Conservation (phyloP, 1,140 invertebrate genomes). For the Trichonephila clavipes region DNA sequence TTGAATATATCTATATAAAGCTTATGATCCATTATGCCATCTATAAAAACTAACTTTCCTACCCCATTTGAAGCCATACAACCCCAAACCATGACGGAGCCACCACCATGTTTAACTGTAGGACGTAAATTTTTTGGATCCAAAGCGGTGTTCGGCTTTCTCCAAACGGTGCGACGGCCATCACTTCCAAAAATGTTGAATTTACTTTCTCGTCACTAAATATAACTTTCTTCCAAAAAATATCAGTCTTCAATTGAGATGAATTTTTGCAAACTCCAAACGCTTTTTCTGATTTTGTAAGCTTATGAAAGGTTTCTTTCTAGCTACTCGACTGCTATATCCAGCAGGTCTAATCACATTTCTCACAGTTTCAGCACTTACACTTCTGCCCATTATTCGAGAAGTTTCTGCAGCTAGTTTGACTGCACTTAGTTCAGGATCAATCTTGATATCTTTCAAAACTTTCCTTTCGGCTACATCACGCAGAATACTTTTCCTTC, state of each 20-base stretch:
- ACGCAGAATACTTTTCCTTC: too few relatives aligned
- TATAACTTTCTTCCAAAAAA: too few relatives aligned
- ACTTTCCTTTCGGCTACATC: too few relatives aligned
- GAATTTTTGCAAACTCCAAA: neutral
- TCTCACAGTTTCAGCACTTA: too few relatives aligned
- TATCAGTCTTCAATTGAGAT: too few relatives aligned
- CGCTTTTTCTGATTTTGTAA: neutral
- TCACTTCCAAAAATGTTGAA: slow-evolving; percentile 5
- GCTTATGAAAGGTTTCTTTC: neutral
- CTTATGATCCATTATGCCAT: neutral
- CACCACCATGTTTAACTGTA: too few relatives aligned
- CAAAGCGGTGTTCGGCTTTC: slow-evolving; percentile 17
- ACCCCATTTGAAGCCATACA: neutral
- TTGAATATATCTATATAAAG: neutral
- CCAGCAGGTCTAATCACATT: neutral
- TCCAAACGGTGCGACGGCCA: neutral
- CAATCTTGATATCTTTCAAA: too few relatives aligned
- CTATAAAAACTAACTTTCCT: neutral
- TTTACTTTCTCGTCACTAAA: too few relatives aligned
- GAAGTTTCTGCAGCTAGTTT: neutral
- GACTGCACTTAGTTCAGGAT: neutral
- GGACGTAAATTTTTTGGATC: slow-evolving; percentile 52
- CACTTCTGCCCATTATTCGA: neutral
- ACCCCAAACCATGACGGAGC: too few relatives aligned
- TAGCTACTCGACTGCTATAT: neutral